A percentile compares a stretch with the other conserved stretches of the same genome.
Evolutionary conservation across 2,113 vertebrate species (phyloP).

Genomic region (Lucifuga dentata): DNA sequence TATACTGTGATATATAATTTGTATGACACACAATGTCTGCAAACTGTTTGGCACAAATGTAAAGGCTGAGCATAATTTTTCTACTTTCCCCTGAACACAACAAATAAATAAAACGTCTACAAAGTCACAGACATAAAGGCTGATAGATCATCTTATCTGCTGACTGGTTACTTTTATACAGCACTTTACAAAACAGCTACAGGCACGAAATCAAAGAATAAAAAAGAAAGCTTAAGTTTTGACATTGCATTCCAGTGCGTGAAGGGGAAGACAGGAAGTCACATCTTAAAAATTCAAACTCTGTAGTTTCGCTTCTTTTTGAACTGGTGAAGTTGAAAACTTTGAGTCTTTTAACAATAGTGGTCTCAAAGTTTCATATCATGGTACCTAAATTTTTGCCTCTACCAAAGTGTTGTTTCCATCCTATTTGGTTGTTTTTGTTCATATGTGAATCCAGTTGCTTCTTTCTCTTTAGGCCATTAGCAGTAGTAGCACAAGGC

Average conservation of each 20-base stretch:
- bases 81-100: constrained; percentile 63
- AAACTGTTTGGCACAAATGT: constrained; percentile 84
- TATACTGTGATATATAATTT: constrained; percentile 59
- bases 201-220: constrained; percentile 77
- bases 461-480: no score
- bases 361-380: constrained; percentile 6
- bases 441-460: no score
- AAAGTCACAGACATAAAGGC: constrained; percentile 79
- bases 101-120: constrained; percentile 74
- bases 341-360: constrained; percentile 9
- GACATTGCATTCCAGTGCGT: constrained; percentile 59
- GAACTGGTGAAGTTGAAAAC: constrained; percentile 4
- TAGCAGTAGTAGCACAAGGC: no score
- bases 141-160: constrained; percentile 72
- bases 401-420: no score
- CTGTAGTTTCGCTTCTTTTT: constrained; percentile 18
- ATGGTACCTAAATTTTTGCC: not conserved
- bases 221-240: constrained; percentile 26
- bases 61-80: constrained; percentile 76
- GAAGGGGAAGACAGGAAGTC: constrained; percentile 48
- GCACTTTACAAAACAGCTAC: constrained; percentile 82
- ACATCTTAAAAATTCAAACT: constrained; percentile 11
- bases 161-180: constrained; percentile 75
- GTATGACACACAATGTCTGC: constrained; percentile 72
- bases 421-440: no score